Evolutionary conservation across 1,140 invertebrate species (phyloP).

Genomic region (Temnothorax curvispinosus): DNA sequence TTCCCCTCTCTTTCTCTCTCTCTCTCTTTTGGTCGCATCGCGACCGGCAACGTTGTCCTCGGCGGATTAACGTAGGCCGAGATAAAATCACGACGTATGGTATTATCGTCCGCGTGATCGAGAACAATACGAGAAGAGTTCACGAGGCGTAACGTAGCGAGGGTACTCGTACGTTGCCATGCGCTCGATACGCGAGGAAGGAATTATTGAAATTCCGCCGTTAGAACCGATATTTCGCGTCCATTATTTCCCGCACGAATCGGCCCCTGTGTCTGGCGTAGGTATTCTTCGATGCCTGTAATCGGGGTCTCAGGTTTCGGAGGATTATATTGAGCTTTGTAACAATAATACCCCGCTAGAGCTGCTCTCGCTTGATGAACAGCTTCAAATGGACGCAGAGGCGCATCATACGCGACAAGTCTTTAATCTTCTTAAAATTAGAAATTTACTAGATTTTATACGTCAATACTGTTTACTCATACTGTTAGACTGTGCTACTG

Average conservation of each 20-base stretch:
- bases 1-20: constrained; percentile 1
- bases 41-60: constrained; percentile 33
- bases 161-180: constrained; percentile 31
- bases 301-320: constrained; percentile 64
- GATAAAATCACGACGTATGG: constrained; percentile 59
- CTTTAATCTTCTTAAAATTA: background rate
- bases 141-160: constrained; percentile 30
- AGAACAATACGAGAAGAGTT: constrained; percentile 53
- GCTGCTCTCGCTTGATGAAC: background rate
- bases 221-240: constrained; percentile 59
- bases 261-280: constrained; percentile 13
- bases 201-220: constrained; percentile 63
- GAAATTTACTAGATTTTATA: constrained; percentile 6
- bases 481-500: background rate
- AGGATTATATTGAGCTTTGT: constrained; percentile 24
- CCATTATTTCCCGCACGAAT: constrained; percentile 35
- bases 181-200: constrained; percentile 22
- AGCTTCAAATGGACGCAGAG: constrained; percentile 1
- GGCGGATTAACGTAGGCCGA: constrained; percentile 66
- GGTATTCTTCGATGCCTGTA: constrained; percentile 51
- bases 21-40: constrained; percentile 38
- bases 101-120: constrained; percentile 67
- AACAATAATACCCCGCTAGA: constrained; percentile 26
- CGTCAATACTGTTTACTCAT: too few relatives aligned
- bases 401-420: background rate